phyloP scores from a whole-genome alignment of 2,888 invertebrate genomes.

The Empis stercorea region DNA sequence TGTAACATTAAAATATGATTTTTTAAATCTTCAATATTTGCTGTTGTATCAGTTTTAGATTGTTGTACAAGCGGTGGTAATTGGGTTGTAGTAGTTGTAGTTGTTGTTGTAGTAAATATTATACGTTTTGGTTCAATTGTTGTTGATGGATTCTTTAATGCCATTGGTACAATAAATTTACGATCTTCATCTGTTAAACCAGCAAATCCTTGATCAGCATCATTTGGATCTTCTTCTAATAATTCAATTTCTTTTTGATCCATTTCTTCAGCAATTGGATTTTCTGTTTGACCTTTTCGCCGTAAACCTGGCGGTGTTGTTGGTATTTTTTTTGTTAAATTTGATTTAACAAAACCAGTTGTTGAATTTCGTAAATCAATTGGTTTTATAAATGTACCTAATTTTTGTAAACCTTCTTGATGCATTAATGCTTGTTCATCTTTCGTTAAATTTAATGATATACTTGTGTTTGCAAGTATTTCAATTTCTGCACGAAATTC shows the following conservation, averaged over 20 bases:
- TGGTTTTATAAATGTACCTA: constrained; percentile 34
- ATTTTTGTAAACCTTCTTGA: constrained; percentile 30
- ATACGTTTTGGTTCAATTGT: constrained; percentile 24
- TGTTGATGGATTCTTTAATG: constrained; percentile 31
- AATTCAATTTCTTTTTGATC: constrained; percentile 33
- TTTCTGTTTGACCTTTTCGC: constrained; percentile 16
- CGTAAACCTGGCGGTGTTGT: constrained; percentile 16
- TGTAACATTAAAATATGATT: constrained; percentile 35
- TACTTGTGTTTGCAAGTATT: constrained; percentile 31
- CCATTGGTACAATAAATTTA: constrained; percentile 36
- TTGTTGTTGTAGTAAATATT: constrained; percentile 16
- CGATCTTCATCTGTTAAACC: constrained; percentile 33
- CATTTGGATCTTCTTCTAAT: constrained; percentile 33
- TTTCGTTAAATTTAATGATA: constrained; percentile 33
- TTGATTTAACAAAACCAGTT: constrained; percentile 31
- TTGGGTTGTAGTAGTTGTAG: constrained; percentile 16
- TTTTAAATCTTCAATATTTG: constrained; percentile 35
- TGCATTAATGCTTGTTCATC: constrained; percentile 35
- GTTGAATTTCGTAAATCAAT: constrained; percentile 31
- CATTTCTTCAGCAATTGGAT: constrained; percentile 35
- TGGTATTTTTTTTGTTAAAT: constrained; percentile 29
- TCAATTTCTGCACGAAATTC: constrained; percentile 32
- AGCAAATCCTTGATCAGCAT: constrained; percentile 25
- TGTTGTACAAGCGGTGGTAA: neutral
- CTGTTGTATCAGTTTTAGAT: constrained; percentile 22